Percentiles rank a stretch among this genome's conserved stretches.
These are phyloP conservation scores for Druon quercuslanigerum DNA, from an alignment of 1,140 invertebrate species.

Conservation along the genomic window DNA sequence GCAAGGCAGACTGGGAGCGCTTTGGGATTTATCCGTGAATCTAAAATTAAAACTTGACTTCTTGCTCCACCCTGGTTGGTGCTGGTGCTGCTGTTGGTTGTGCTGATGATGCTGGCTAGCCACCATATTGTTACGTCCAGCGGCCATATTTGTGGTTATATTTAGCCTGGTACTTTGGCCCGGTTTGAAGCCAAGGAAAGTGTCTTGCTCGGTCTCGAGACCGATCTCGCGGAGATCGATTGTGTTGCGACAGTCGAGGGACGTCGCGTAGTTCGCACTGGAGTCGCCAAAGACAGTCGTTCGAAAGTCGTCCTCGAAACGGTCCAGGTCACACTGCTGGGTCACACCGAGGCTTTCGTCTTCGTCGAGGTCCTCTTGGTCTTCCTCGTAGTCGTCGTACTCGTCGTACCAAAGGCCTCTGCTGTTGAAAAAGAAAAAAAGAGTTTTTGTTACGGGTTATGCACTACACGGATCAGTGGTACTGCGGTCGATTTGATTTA, in stretches of 20 bases:
- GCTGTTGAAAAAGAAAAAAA: slow-evolving; percentile 2
- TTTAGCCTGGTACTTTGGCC: slow-evolving; percentile 67
- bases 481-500: not conserved
- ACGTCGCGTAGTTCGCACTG: slow-evolving; percentile 60
- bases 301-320: slow-evolving; percentile 57
- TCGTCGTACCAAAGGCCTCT: slow-evolving; percentile 64
- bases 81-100: slow-evolving; percentile 47
- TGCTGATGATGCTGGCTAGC: slow-evolving; percentile 51
- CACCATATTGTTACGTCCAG: slow-evolving; percentile 52
- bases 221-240: slow-evolving; percentile 73
- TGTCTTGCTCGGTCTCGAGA: slow-evolving; percentile 64
- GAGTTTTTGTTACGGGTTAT: not conserved
- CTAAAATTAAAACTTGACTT: slow-evolving; percentile 74
- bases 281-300: slow-evolving; percentile 61
- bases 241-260: slow-evolving; percentile 70
- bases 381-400: slow-evolving; percentile 57
- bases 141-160: slow-evolving; percentile 64
- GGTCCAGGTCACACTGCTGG: slow-evolving; percentile 55
- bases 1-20: slow-evolving; percentile 72
- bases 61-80: slow-evolving; percentile 67
- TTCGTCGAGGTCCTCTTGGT: slow-evolving; percentile 62
- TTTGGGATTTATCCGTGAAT: slow-evolving; percentile 73
- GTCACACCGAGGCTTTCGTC: slow-evolving; percentile 53
- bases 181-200: slow-evolving; percentile 64
- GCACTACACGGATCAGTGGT: too few species aligned